These are phyloP conservation scores for Ophion obscuratus DNA, from an alignment of 2,888 invertebrate species.

Conservation along the genomic window DNA sequence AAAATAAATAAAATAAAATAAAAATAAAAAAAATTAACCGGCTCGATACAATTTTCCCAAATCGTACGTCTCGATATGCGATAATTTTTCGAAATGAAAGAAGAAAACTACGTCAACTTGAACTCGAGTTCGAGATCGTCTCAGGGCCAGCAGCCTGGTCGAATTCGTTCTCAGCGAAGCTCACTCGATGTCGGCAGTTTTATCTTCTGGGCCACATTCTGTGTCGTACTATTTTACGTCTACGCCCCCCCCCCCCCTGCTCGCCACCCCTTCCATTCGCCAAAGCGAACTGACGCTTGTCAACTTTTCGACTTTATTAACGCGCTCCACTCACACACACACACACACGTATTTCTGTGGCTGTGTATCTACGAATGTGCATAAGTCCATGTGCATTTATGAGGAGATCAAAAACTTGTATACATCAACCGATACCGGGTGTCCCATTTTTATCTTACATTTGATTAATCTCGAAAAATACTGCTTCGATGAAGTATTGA, in stretches of 20 bases:
- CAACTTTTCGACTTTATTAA: neutral
- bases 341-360: neutral
- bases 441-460: no score
- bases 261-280: conserved; percentile 34
- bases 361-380: neutral
- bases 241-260: conserved; percentile 34
- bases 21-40: neutral
- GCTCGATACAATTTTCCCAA: neutral
- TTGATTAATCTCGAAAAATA: no score
- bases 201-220: conserved; percentile 61
- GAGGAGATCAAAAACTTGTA: no score
- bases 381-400: no score
- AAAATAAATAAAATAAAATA: neutral
- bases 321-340: neutral
- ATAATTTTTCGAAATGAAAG: conserved; percentile 3
- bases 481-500: no score
- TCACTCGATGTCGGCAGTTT: conserved; percentile 62
- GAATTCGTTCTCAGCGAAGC: conserved; percentile 59
- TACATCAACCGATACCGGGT: no score
- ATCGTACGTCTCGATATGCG: neutral
- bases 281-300: conserved; percentile 6
- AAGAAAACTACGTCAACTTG: conserved; percentile 20
- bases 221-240: conserved; percentile 62
- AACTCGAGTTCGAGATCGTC: conserved; percentile 35
- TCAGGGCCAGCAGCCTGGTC: conserved; percentile 48